Conservation (phyloP, 2,797 vertebrate genomes). For the Helarctos malayanus region DNA sequence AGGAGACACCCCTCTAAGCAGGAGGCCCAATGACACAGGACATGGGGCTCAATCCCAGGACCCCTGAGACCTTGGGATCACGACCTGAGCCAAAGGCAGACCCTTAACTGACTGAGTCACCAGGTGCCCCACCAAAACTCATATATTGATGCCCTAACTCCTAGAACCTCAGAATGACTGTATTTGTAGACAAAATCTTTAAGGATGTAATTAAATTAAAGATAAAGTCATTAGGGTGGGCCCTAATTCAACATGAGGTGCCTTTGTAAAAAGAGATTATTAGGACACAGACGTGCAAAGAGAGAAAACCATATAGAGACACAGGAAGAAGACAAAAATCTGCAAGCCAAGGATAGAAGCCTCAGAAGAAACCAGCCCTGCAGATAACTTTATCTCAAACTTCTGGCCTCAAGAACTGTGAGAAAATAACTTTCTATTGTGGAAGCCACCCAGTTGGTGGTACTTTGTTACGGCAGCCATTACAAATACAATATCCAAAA, state of each 20-base stretch:
- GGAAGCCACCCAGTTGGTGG: background rate
- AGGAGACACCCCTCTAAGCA: background rate
- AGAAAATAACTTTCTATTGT: background rate
- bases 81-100: background rate
- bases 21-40: no score
- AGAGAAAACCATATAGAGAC: background rate
- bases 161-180: background rate
- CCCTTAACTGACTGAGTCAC: background rate
- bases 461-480: background rate
- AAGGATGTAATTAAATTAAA: slow-evolving; percentile 7
- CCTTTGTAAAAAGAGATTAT: background rate
- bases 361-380: background rate
- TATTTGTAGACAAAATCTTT: background rate
- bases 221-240: background rate
- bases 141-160: background rate
- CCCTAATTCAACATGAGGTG: background rate
- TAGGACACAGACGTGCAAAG: background rate
- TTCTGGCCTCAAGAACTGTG: background rate
- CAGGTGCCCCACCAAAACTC: background rate
- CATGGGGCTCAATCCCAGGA: background rate
- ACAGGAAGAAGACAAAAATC: background rate
- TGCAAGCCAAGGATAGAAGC: background rate
- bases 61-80: background rate
- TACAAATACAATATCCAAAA: background rate
- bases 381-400: background rate